A percentile compares a stretch with the other conserved stretches of the same genome.
phyloP scores from a whole-genome alignment of 2,113 vertebrate species.

The Danio rerio region GRCz12tu NC_133186.1:12045501-12046000 shows the following conservation, averaged over 20 bases:
- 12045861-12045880: conserved; percentile 28
- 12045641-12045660: not conserved
- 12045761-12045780: not conserved
- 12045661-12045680: not conserved
- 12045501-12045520: too few relatives aligned
- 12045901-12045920: conserved; percentile 61
- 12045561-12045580: too few relatives aligned
- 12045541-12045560: too few relatives aligned
- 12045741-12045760: not conserved
- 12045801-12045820: not conserved
- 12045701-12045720: not conserved
- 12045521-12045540: too few relatives aligned
- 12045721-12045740: not conserved
- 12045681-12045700: not conserved
- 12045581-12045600: too few relatives aligned
- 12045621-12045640: too few relatives aligned
- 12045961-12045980: conserved; percentile 14
- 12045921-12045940: conserved; percentile 68
- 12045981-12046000: conserved; percentile 19
- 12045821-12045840: not conserved
- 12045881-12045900: conserved; percentile 55
- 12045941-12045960: conserved; percentile 73
- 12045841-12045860: conserved; percentile 9
- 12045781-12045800: not conserved
- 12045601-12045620: too few relatives aligned